Conservation (phyloP, 2,888 invertebrate species). For the Scrobipalpa atriplicella region DNA sequence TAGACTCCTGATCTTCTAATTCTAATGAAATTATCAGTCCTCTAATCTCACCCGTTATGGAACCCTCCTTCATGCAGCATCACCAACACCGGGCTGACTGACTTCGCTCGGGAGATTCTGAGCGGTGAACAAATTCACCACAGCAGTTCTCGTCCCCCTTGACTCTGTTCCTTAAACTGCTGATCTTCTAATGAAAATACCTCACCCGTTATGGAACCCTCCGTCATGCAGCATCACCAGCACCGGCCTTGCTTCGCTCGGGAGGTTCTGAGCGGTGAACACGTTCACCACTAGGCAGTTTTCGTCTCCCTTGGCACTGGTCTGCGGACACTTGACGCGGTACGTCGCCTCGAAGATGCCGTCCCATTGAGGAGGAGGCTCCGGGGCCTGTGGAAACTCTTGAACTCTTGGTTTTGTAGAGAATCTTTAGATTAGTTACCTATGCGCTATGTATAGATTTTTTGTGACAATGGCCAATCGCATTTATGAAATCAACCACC, state of each 20-base stretch:
- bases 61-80: neutral
- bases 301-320: conserved; percentile 56
- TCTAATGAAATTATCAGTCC: too few relatives aligned
- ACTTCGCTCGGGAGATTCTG: conserved; percentile 39
- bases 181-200: neutral
- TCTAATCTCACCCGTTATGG: neutral
- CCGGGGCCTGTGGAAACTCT: conserved; percentile 52
- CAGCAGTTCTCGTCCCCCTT: conserved; percentile 31
- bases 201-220: conserved; percentile 65
- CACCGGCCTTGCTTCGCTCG: conserved; percentile 47
- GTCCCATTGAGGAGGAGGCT: conserved; percentile 62
- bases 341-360: conserved; percentile 72
- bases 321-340: conserved; percentile 64
- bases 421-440: too few relatives aligned
- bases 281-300: conserved; percentile 74
- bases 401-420: neutral
- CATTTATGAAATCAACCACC: too few relatives aligned
- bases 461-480: too few relatives aligned
- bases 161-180: too few relatives aligned
- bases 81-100: conserved; percentile 42
- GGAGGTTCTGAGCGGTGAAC: conserved; percentile 57
- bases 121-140: conserved; percentile 70
- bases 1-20: too few relatives aligned
- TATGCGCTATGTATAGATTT: too few relatives aligned
- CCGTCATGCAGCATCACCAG: conserved; percentile 75